These are phyloP conservation scores for Platalea minor DNA, from an alignment of 2,797 vertebrate species.

Conservation along the genomic window DNA sequence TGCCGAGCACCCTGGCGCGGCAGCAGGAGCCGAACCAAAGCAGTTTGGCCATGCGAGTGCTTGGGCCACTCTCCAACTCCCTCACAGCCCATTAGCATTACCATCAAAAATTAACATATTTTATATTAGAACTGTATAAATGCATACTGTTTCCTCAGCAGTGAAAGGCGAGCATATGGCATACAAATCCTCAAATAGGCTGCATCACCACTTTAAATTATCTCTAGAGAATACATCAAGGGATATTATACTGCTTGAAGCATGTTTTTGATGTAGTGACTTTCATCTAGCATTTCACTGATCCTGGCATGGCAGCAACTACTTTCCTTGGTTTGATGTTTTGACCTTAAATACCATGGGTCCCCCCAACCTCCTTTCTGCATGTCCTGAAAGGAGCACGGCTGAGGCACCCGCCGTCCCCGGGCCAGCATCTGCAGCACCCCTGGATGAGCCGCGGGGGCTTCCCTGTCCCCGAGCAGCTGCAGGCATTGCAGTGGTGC, in stretches of 20 bases:
- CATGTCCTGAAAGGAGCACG: fast-evolving
- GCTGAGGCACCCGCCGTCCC: fast-evolving
- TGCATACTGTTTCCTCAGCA: not conserved
- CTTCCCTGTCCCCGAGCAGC: not conserved
- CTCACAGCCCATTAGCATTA: not conserved
- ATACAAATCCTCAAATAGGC: conserved; percentile 1
- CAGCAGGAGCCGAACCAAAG: fast-evolving
- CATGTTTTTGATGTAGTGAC: conserved; percentile 18
- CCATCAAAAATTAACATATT: not conserved
- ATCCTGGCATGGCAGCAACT: not conserved
- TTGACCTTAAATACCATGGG: not conserved
- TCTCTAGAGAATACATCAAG: conserved; percentile 57
- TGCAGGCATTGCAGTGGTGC: not conserved
- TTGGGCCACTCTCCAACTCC: not conserved
- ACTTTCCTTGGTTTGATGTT: not conserved
- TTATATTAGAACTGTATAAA: not conserved
- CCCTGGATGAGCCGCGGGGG: fast-evolving
- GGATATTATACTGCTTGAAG: conserved; percentile 26
- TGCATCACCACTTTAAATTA: conserved; percentile 34
- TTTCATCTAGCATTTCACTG: conserved; percentile 27
- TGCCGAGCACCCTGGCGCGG: fast-evolving
- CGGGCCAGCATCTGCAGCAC: not conserved
- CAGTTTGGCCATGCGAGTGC: not conserved
- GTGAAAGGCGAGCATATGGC: conserved; percentile 8
- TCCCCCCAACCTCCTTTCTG: not conserved